Conservation (phyloP, 1,140 invertebrate genomes). For the Ruditapes philippinarum region DNA sequence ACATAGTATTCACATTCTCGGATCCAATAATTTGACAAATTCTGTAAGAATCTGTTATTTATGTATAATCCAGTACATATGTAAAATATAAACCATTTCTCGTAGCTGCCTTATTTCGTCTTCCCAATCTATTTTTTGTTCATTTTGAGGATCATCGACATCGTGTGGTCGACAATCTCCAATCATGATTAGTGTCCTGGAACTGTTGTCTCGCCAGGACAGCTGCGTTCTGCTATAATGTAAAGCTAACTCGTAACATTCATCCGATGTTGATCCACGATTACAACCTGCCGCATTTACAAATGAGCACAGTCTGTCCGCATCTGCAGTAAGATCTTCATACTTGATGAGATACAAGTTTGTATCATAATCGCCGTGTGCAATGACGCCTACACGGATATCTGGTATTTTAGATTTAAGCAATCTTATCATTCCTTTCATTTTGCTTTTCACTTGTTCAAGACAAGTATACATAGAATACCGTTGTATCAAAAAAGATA, state of each 20-base stretch:
- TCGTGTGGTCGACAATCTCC: conserved; percentile 14
- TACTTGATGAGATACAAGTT: conserved; percentile 14
- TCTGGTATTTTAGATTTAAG: conserved; percentile 29
- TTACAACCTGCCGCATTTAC: neutral
- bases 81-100: neutral
- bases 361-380: conserved; percentile 13
- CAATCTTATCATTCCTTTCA: conserved; percentile 59
- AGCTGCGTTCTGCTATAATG: neutral
- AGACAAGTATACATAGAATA: neutral
- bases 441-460: neutral
- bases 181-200: neutral
- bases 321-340: neutral
- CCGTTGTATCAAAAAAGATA: conserved; percentile 14
- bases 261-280: neutral
- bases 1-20: too few relatives aligned
- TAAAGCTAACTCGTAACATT: neutral
- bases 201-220: neutral
- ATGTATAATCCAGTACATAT: too few relatives aligned
- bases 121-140: neutral
- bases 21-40: too few relatives aligned
- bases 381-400: neutral
- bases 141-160: neutral
- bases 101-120: neutral
- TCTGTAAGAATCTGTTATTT: too few relatives aligned
- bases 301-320: neutral